Conservation (phyloP, 2,113 vertebrate genomes). For the Azemiops feae region DNA sequence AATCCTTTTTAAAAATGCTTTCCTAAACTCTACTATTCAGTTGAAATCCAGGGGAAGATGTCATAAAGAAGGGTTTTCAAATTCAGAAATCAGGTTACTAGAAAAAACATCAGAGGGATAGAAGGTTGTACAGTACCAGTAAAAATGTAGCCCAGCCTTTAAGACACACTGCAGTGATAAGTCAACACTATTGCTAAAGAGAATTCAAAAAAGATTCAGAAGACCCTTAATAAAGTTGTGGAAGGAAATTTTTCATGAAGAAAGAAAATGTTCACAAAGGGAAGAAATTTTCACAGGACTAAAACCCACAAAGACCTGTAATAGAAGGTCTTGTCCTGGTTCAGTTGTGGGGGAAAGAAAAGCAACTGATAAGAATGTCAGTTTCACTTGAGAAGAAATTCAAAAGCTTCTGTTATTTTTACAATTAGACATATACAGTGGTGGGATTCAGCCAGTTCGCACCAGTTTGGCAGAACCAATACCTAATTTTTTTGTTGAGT, state of each 20-base stretch:
- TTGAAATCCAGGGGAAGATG: background rate
- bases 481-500: too few relatives aligned
- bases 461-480: too few relatives aligned
- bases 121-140: background rate
- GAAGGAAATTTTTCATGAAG: background rate
- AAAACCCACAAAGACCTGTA: background rate
- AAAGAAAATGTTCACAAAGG: background rate
- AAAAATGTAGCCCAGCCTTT: background rate
- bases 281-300: background rate
- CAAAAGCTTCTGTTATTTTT: background rate
- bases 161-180: background rate
- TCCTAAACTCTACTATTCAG: background rate
- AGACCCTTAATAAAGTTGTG: background rate
- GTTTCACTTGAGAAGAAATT: background rate
- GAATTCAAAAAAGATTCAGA: background rate
- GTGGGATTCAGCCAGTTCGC: too few relatives aligned
- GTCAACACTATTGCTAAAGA: background rate
- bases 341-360: background rate
- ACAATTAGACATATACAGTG: background rate
- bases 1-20: background rate
- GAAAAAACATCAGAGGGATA: background rate
- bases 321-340: background rate
- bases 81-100: background rate
- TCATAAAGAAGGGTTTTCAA: background rate
- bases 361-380: background rate